Base-by-base conservation (phyloP, 2,888 invertebrate species). In the Agonopterix alstromeriana region DNA sequence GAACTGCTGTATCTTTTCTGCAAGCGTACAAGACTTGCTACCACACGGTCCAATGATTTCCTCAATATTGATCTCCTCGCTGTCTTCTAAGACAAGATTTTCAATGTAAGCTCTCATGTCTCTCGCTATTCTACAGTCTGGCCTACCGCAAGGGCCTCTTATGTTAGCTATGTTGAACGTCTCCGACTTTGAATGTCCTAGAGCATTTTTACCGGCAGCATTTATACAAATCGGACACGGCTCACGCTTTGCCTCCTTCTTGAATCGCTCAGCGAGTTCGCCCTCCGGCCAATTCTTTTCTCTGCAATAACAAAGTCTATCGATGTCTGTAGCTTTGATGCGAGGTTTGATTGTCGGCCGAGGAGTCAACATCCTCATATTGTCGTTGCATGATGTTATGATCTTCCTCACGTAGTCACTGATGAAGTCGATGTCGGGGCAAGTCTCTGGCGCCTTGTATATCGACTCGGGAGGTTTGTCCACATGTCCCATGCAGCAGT, bases 331-430 rank as follows among this genome's bases (percentile, higher is more conserved):
- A 2, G 87, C 85, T 67, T 81, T 84, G 1, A 82, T 55, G 69
- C 81, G 73, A 1, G 86, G 86, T 49, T 51, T 68, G 53, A 87
- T 81, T 2, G 79, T 72, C 9, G 83, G 75, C 9, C 77, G 75
- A 45, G 87, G 87, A 27, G 86, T 87, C 50, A 88, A 59, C 86
- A 83, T 86, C 54, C 87, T 76, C 83, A 88, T 81, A 54, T 86
- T 84, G 56, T 88, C 87, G 59, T 88, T 85, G 59, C 87, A 86
- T 3, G 87, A 86, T 10, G 79, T 70, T 43, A 88, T 81, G 8
- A 84, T 81, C 54, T 83, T 85, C 42, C 82, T 71, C 1, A 87
- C 76, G 52, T 88, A 88, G 52, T 88, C 87, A 43, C 78, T 65
- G 47, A 88, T 87, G 49, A 63, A 76, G 56, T 88, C 70, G 42